Evolutionary conservation across 1,140 invertebrate genomes (phyloP).

Genomic region (Trichonephila inaurata): DNA sequence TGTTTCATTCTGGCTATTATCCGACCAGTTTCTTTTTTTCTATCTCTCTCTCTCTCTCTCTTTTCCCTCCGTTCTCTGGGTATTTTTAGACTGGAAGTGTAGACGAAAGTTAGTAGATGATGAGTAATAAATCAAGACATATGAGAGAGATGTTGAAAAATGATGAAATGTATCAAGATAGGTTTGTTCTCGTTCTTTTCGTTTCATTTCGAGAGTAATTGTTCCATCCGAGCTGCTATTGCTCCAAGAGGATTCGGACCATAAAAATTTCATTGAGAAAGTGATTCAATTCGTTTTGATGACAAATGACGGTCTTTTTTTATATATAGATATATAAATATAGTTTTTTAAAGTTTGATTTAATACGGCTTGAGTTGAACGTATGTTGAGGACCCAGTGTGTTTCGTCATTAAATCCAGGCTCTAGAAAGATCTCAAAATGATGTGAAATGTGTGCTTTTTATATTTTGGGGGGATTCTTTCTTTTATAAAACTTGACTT

Average conservation of each 20-base stretch:
- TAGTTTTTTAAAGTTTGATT: too few relatives aligned
- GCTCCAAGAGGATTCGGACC: not conserved
- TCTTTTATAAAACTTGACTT: too few relatives aligned
- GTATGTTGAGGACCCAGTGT: too few relatives aligned
- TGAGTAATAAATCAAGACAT: slow-evolving; percentile 62
- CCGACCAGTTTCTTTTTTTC: slow-evolving; percentile 10
- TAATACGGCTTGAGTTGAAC: too few relatives aligned
- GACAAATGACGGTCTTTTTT: not conserved
- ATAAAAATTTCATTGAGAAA: slow-evolving; percentile 18
- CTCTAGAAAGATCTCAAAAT: too few relatives aligned
- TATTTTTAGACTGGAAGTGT: slow-evolving; percentile 21
- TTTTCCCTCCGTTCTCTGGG: not conserved
- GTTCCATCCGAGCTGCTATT: not conserved
- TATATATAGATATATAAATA: too few relatives aligned
- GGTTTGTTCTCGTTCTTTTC: slow-evolving; percentile 36
- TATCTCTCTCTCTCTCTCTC: not conserved
- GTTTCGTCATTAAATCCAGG: too few relatives aligned
- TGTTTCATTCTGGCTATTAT: slow-evolving; percentile 67
- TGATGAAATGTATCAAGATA: slow-evolving; percentile 42
- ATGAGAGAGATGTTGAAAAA: slow-evolving; percentile 30
- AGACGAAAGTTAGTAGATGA: slow-evolving; percentile 35
- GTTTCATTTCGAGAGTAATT: slow-evolving; percentile 36
- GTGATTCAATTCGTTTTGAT: not conserved
- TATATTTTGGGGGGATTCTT: too few relatives aligned
- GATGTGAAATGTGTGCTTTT: too few relatives aligned